Evolutionary conservation across 2,888 invertebrate species (phyloP), one percentile per base, ranked within the genome.

Genomic region (Melanophora roralis): DNA sequence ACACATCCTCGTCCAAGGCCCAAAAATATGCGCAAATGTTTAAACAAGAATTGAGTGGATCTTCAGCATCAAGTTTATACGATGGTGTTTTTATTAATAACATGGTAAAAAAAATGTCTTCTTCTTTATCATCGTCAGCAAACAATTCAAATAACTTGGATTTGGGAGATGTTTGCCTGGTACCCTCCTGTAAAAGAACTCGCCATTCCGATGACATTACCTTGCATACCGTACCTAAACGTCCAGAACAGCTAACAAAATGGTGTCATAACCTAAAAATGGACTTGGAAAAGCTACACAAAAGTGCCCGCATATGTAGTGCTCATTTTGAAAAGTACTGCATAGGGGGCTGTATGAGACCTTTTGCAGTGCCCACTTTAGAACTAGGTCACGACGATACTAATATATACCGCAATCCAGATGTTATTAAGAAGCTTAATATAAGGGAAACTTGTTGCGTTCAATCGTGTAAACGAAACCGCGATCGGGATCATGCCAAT

Each of bases 341-440:
- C 81, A 88, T 88, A 74, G 87, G 87, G 6, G 87, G 87, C 8
- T 88, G 87, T 43, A 88, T 88, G 87, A 87, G 87, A 38, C 87
- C 87, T 0, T 88, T 88, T 78, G 87, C 87, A 1, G 88, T 88
- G 71, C 87, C 87, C 51, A 88, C 87, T 0, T 64, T 88, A 6
- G 83, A 86, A 2, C 47, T 88, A 74, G 87, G 87, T 0, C 87
- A 88, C 59, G 86, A 88, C 9, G 87, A 88, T 55, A 82, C 85
- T 3, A 86, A 88, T 60, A 88, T 88, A 3, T 85, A 85, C 68
- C 85, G 85, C 7, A 88, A 88, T 83, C 87, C 87, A 7, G 88
- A 88, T 69, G 88, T 88, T 14, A 88, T 88, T 6, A 88, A 88
- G 69, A 88, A 88, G 68, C 78, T 88, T 0, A 88, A 88, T 65